Percentiles rank a stretch among this genome's conserved stretches.
Evolutionary conservation across 2,113 vertebrate genomes (phyloP).

Genomic region (Hypomesus transpacificus): DNA sequence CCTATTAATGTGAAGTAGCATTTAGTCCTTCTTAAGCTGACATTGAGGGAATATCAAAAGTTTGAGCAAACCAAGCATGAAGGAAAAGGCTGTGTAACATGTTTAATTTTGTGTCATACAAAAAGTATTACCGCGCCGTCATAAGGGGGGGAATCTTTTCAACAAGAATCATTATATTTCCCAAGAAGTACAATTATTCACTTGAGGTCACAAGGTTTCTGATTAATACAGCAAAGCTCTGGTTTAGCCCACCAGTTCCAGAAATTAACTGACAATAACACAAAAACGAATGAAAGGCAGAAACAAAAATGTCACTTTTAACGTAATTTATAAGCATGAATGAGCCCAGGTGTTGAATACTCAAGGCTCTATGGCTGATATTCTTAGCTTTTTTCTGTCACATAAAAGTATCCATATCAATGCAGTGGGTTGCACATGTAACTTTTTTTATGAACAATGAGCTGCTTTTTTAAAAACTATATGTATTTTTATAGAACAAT

Average conservation of each 20-base stretch:
- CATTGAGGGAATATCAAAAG: neutral
- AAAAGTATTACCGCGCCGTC: too few species aligned
- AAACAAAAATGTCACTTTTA: too few species aligned
- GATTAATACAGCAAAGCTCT: neutral
- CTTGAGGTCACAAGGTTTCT: neutral
- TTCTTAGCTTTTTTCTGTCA: neutral
- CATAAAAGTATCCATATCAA: slow-evolving; percentile 3
- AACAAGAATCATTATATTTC: neutral
- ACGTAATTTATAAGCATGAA: too few species aligned
- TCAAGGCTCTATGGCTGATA: neutral
- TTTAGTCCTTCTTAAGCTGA: neutral
- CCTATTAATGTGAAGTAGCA: neutral
- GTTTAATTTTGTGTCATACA: too few species aligned
- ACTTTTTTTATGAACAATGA: slow-evolving; percentile 11
- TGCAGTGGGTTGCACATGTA: slow-evolving; percentile 64
- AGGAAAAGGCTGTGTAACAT: neutral
- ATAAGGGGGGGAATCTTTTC: too few species aligned
- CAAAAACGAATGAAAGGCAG: too few species aligned
- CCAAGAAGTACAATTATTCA: neutral
- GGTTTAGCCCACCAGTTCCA: too few species aligned
- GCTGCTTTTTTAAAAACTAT: neutral
- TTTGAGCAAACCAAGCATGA: slow-evolving; percentile 10
- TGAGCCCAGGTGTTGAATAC: too few species aligned
- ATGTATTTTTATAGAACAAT: neutral
- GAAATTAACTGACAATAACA: too few species aligned